These are phyloP conservation scores for Syndactyla subalaris DNA, from an alignment of 2,797 vertebrate genomes.

Conservation along the genomic window DNA sequence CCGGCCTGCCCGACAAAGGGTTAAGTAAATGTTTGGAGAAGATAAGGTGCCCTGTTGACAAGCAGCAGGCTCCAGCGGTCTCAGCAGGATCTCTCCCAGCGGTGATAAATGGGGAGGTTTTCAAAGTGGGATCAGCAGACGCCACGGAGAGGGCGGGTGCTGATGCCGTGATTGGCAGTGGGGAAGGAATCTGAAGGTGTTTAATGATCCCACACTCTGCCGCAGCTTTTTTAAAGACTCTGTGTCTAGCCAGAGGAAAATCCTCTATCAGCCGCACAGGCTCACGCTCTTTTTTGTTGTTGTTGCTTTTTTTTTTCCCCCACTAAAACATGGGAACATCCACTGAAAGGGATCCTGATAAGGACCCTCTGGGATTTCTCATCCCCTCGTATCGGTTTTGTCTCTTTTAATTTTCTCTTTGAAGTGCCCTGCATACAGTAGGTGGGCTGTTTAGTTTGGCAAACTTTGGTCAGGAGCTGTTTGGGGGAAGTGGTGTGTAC, in stretches of 20 bases:
- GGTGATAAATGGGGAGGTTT: conserved; percentile 81
- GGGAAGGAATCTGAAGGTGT: conserved; percentile 73
- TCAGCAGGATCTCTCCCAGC: conserved; percentile 78
- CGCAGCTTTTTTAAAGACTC: conserved; percentile 64
- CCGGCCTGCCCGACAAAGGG: conserved; percentile 85
- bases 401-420: conserved; percentile 53
- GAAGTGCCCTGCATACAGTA: conserved; percentile 7
- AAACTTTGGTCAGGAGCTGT: neutral
- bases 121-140: conserved; percentile 73
- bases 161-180: conserved; percentile 56
- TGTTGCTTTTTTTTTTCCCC: neutral
- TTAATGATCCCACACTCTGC: conserved; percentile 76
- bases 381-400: conserved; percentile 20
- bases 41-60: conserved; percentile 87
- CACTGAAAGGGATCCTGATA: conserved; percentile 69
- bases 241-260: conserved; percentile 71
- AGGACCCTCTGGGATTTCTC: conserved; percentile 44
- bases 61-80: conserved; percentile 84
- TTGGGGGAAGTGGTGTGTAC: neutral
- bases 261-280: conserved; percentile 70
- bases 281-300: conserved; percentile 49
- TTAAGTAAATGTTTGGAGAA: conserved; percentile 89
- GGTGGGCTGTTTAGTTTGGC: conserved; percentile 40
- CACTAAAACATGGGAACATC: conserved; percentile 55
- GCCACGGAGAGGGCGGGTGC: conserved; percentile 64